Evolutionary conservation across 2,888 invertebrate genomes (phyloP).

Genomic region (Diaprepes abbreviatus): DNA sequence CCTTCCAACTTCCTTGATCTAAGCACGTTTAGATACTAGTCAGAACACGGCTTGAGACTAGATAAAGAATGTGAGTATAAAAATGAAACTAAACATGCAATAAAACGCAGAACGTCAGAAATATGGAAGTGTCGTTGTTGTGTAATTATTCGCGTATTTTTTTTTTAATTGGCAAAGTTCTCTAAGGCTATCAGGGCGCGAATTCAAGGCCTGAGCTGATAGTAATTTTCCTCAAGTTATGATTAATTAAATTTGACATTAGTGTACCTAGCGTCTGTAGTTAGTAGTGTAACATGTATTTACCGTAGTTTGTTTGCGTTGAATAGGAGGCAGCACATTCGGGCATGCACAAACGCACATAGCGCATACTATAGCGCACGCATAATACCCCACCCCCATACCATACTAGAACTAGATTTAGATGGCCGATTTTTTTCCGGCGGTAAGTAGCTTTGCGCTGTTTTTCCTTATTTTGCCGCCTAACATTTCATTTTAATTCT

Average conservation of each 20-base stretch:
- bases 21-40: too few species aligned
- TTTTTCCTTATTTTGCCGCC: constrained; percentile 61
- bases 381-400: constrained; percentile 65
- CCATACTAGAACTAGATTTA: constrained; percentile 64
- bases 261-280: constrained; percentile 12
- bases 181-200: too few species aligned
- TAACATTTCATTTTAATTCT: constrained; percentile 46
- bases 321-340: constrained; percentile 67
- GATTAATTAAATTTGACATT: background rate
- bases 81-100: too few species aligned
- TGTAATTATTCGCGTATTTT: too few species aligned
- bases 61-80: too few species aligned
- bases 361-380: constrained; percentile 63
- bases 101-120: too few species aligned
- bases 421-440: constrained; percentile 64
- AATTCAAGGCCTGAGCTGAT: too few species aligned
- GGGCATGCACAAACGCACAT: constrained; percentile 64
- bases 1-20: too few species aligned
- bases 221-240: too few species aligned
- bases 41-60: too few species aligned
- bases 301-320: constrained; percentile 66
- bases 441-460: constrained; percentile 67
- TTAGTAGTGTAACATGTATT: constrained; percentile 19
- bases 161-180: too few species aligned
- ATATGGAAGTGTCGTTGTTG: too few species aligned